These are phyloP conservation scores for Acinonyx jubatus DNA, from an alignment of 2,113 vertebrate species.

Conservation along the genomic window DNA sequence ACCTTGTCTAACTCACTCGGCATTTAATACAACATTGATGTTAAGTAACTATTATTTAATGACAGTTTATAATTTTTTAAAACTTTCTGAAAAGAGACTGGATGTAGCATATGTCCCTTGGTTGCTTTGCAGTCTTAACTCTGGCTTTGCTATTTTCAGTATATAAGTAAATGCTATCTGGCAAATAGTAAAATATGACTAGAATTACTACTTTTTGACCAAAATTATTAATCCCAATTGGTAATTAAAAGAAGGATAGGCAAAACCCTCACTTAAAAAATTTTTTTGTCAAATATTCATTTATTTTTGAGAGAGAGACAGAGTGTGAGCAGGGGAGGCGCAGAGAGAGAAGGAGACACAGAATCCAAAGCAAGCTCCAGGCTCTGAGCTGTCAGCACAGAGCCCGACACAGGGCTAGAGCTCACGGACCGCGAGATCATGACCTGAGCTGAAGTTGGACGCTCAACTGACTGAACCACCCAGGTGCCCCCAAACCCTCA, in stretches of 20 bases:
- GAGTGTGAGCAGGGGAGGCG: no score
- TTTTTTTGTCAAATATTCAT: no score
- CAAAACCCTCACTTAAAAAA: no score
- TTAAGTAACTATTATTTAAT: neutral
- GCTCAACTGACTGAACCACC: no score
- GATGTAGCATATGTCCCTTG: neutral
- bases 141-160: neutral
- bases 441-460: no score
- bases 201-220: neutral
- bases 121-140: neutral
- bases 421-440: no score
- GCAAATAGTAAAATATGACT: neutral
- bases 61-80: neutral
- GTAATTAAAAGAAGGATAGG: neutral
- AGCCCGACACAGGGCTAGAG: no score
- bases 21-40: neutral
- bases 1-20: neutral
- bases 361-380: no score
- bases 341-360: no score
- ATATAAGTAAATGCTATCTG: neutral
- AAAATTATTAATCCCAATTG: neutral
- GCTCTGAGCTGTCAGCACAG: no score
- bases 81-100: conserved; percentile 1
- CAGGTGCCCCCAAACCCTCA: neutral
- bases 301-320: no score